A percentile compares a stretch with the other conserved stretches of the same genome.
phyloP scores from a whole-genome alignment of 1,140 invertebrate genomes.

The Aphaenogaster floridana region DNA sequence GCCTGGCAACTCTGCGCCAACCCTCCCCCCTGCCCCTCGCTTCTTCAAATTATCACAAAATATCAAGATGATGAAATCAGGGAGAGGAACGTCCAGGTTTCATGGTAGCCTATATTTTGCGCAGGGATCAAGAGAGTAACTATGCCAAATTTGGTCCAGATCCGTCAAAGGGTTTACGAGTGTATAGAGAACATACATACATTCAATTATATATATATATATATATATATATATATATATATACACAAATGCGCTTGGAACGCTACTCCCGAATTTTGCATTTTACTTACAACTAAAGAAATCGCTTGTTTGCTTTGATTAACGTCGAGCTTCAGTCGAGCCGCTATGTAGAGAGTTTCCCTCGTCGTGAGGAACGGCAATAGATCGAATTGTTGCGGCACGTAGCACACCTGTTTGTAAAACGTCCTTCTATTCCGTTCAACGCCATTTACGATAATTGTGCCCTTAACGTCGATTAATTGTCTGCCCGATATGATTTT shows the following conservation, averaged over 20 bases:
- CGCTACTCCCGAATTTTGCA: background rate
- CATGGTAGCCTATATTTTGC: too few species aligned
- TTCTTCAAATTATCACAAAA: too few species aligned
- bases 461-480: conserved; percentile 65
- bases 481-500: conserved; percentile 88
- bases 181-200: too few species aligned
- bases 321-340: conserved; percentile 88
- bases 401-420: conserved; percentile 89
- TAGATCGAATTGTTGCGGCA: conserved; percentile 91
- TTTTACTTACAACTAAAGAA: conserved; percentile 71
- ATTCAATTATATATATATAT: background rate
- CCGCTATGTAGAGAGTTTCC: conserved; percentile 90
- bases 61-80: too few species aligned
- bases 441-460: conserved; percentile 12
- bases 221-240: background rate
- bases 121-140: too few species aligned
- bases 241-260: background rate
- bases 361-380: conserved; percentile 89
- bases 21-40: too few species aligned
- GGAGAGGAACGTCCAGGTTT: too few species aligned
- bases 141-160: too few species aligned
- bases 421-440: conserved; percentile 79
- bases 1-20: too few species aligned
- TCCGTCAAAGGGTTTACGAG: too few species aligned
- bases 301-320: background rate